phyloP scores from a whole-genome alignment of 2,797 vertebrate species.

The Florisuga fusca region DNA sequence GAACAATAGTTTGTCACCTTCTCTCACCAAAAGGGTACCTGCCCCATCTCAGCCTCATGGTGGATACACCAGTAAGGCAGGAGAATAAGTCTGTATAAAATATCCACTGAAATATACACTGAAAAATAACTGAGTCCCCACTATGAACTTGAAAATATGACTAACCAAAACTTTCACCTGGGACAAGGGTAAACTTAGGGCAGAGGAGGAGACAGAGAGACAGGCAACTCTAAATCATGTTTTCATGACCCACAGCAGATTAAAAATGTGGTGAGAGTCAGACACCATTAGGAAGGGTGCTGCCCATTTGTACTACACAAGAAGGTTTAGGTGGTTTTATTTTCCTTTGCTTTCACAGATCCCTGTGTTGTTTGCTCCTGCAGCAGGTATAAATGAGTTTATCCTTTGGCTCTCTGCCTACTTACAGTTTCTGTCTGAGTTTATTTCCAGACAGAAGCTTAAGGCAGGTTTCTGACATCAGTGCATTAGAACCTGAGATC shows the following conservation, averaged over 20 bases:
- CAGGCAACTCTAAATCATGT: background rate
- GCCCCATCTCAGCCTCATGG: background rate
- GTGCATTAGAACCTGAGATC: background rate
- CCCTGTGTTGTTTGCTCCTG: background rate
- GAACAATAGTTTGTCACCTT: background rate
- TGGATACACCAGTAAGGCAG: background rate
- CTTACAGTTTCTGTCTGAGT: background rate
- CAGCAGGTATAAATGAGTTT: rapidly evolving
- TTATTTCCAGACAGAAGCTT: background rate
- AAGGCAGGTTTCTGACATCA: background rate
- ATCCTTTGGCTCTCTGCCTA: background rate
- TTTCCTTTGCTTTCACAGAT: background rate
- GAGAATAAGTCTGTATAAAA: background rate
- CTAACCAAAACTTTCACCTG: background rate
- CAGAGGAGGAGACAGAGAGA: background rate
- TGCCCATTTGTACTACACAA: background rate
- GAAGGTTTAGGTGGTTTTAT: background rate
- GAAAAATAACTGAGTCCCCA: background rate
- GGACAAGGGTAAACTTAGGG: background rate
- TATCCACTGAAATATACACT: no score
- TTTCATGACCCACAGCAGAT: background rate
- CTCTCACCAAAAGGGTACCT: background rate
- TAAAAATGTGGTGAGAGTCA: background rate
- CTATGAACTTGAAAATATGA: background rate
- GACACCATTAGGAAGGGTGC: background rate